These are phyloP conservation scores for Allobates femoralis DNA, from an alignment of 2,797 vertebrate genomes.

Conservation along the genomic window DNA sequence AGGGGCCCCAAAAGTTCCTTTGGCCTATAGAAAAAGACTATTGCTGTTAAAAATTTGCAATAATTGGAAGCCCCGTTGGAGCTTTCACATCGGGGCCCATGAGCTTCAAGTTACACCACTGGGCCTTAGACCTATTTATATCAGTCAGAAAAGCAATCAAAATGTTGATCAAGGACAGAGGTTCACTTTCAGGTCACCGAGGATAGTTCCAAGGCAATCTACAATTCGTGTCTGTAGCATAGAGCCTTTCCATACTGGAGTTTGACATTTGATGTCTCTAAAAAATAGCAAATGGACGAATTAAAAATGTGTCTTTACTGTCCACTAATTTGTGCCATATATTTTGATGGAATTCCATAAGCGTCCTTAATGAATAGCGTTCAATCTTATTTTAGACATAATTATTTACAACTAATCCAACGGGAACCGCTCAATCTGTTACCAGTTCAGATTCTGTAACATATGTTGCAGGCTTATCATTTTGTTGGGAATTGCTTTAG, in stretches of 20 bases:
- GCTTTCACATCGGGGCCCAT: too few relatives aligned
- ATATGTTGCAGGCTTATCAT: conserved; percentile 32
- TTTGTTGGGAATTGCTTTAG: background rate
- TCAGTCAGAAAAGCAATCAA: too few relatives aligned
- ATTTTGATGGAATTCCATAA: background rate
- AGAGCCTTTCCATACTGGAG: background rate
- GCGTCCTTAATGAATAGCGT: background rate
- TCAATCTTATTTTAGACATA: conserved; percentile 9
- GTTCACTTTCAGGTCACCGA: too few relatives aligned
- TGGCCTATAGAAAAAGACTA: too few relatives aligned
- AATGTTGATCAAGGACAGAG: too few relatives aligned
- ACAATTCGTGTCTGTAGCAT: background rate
- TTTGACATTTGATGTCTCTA: background rate
- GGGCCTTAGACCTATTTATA: too few relatives aligned
- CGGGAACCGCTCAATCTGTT: background rate
- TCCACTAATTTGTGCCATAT: background rate
- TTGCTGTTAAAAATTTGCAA: too few relatives aligned
- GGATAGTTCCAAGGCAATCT: background rate
- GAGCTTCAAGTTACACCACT: too few relatives aligned
- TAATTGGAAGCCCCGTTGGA: too few relatives aligned
- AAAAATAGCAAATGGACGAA: background rate
- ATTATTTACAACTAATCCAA: conserved; percentile 15
- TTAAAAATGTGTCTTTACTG: background rate
- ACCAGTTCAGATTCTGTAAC: conserved; percentile 18
- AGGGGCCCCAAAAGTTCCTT: too few relatives aligned